Base-by-base conservation (phyloP, 2,888 invertebrate species). In the Phortica magna region DNA sequence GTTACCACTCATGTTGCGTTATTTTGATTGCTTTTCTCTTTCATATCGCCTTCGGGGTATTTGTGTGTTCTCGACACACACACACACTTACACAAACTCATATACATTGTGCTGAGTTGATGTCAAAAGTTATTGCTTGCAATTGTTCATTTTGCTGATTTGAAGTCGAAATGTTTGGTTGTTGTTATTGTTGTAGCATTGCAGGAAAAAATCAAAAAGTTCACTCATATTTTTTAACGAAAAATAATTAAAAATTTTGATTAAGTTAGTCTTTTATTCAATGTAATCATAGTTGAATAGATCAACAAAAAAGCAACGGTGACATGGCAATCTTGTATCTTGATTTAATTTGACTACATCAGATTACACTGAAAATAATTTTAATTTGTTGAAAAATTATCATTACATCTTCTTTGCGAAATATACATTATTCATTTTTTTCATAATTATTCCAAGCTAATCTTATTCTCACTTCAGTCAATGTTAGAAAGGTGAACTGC, bases 171-270 rank as follows among this genome's bases (percentile, higher is more conserved):
- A 31, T 31, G 31, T 31, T 31, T 73, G 67, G 55, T 55, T 76
- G 77, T 78, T 77, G 78, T 65, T 76, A 72, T 76, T 75, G 68
- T 61, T 75, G 14, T 48, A 48, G 10, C 31, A 31, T 31, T 31
- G 31, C 31, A 4, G 31, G 31, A 31, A 48, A 48, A 48, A 48
- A 48, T 48, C 48, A 48, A 48, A 48, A 7, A 48, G 48, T 14
- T 12, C 48, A 61, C 71, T 76, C 78, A 83, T 80, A 78, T 84
- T 81, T 78, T 78, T 76, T 74, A 64, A 80, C 72, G 78, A 80
- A 68, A 81, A 80, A 85, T 81, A 84, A 85, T 84, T 83, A 80
- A 80, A 87, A 86, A 73, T 83, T 86, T 86, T 86, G 79, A 88
- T 83, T 85, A 79, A 77, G 55, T 39, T 22, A 3, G 10, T 31